Evolutionary conservation across 2,113 vertebrate genomes (phyloP).

Genomic region (Pituophis catenifer): DNA sequence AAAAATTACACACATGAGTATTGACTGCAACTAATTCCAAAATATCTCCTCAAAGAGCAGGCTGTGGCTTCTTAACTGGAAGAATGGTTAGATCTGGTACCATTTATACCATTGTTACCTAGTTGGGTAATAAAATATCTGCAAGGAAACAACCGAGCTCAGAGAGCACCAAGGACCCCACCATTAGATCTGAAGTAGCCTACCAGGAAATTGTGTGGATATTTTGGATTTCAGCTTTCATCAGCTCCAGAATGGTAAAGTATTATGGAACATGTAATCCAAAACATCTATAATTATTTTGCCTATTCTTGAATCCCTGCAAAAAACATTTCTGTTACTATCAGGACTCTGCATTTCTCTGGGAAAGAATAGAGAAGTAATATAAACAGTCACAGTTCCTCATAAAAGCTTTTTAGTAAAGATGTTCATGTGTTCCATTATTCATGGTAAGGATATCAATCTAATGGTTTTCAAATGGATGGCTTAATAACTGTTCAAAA

Average conservation of each 20-base stretch:
- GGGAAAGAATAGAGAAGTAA: background rate
- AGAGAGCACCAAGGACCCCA: too few species aligned
- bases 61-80: background rate
- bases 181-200: background rate
- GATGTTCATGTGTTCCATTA: background rate
- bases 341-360: background rate
- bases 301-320: background rate
- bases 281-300: background rate
- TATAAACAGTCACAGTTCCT: background rate
- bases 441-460: background rate
- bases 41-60: background rate
- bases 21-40: background rate
- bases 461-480: accelerated
- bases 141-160: too few species aligned
- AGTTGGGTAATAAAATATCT: too few species aligned
- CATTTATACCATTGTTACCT: too few species aligned
- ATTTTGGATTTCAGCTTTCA: background rate
- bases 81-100: background rate
- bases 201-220: background rate
- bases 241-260: background rate
- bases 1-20: background rate
- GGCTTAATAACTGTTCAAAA: accelerated
- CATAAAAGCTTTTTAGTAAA: background rate
- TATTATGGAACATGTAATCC: background rate
- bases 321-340: background rate